Evolutionary conservation across 2,113 vertebrate genomes (phyloP), one percentile per base, ranked within the genome.

Genomic region (Tangachromis dhanisi): DNA sequence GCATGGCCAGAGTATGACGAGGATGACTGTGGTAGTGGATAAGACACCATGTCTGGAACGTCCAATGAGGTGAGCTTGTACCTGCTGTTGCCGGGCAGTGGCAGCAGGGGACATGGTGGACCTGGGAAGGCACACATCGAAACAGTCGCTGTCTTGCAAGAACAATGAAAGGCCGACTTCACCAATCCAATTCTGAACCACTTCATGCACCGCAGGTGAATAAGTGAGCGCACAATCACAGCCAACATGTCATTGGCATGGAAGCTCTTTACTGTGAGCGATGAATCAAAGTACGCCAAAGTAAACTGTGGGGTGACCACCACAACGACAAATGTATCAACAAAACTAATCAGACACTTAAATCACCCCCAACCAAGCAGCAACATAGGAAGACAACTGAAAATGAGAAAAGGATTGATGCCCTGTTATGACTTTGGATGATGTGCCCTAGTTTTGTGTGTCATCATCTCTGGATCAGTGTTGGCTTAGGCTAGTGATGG

Each of bases 1-100:
- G 97, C 96, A 35, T 98, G 97, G 21, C 97, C 97, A 90, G 97
- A 97, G 84, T 98, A 98, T 6, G 98, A 98, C 24, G 97, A 91
- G 26, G 95, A 94, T 2, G 92, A 97, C 89, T 99, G 98, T 0
- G 98, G 98, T 85, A 98, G 94, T 0, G 98, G 98, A 84, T 99
- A 99, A n/a, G 98, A 96, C 88, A 99, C 98, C 86, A 99, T 97
- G 85, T 99, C 98, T 16, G 98, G 98, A n/a, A 97, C 97, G 53
- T 99, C 98, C 88, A 97, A 96, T 85, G 98, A 97, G 88, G 95
- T 96, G 93, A 98, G 97, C 90, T 98, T 97, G 90, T 99, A 99
- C 66, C 98, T 97, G 95, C 97, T 98, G 84, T 96, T 97, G 55
- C 94, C 89, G 0, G 98, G 98, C 90, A 99, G 96, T 83, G 98